Conservation (phyloP, 1,140 invertebrate species). For the Pinna nobilis region DNA sequence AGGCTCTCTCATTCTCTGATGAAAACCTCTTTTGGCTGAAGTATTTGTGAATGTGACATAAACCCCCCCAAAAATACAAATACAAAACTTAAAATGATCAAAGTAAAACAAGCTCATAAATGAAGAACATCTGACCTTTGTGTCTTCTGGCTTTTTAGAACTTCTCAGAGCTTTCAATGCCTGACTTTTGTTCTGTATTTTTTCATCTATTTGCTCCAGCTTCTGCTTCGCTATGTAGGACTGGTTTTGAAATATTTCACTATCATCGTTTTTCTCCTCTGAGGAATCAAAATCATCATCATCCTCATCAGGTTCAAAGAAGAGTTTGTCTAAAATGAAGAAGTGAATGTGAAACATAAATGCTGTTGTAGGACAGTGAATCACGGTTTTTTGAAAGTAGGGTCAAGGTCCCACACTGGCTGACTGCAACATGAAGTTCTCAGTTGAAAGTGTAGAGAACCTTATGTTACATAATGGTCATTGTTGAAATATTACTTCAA, state of each 20-base stretch:
- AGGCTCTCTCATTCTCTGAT: too few species aligned
- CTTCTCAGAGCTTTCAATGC: slow-evolving; percentile 86
- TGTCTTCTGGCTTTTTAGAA: slow-evolving; percentile 77
- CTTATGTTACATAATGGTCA: too few species aligned
- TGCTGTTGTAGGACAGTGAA: slow-evolving; percentile 10
- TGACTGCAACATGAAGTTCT: too few species aligned
- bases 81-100: not conserved
- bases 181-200: slow-evolving; percentile 74
- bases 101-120: not conserved
- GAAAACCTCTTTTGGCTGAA: too few species aligned
- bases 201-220: slow-evolving; percentile 82
- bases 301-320: slow-evolving; percentile 51
- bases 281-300: slow-evolving; percentile 15
- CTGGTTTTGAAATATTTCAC: slow-evolving; percentile 80
- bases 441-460: too few species aligned
- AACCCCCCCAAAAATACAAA: not conserved
- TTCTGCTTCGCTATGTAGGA: slow-evolving; percentile 88
- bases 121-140: slow-evolving; percentile 55
- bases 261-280: slow-evolving; percentile 37
- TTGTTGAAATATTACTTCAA: too few species aligned
- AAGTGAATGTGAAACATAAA: not conserved
- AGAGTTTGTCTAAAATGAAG: slow-evolving; percentile 52
- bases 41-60: too few species aligned
- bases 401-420: too few species aligned
- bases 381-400: too few species aligned